A percentile compares a stretch with the other conserved stretches of the same genome.
Evolutionary conservation across 2,113 vertebrate species (phyloP).

Genomic region (Syngnathus typhle): DNA sequence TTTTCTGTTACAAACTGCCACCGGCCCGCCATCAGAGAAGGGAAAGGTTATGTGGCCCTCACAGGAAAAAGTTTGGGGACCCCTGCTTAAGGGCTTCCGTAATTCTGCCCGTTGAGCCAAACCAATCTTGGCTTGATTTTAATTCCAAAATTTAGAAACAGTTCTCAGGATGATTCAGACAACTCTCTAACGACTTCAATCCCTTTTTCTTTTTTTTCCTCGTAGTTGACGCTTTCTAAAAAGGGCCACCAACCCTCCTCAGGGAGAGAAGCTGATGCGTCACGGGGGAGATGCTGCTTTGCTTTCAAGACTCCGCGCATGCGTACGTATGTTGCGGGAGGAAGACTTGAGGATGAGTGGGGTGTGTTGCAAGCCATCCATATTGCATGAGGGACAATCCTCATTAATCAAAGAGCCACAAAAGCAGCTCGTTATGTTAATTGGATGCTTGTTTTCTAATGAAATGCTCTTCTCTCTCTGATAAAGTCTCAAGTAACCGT

Average conservation of each 20-base stretch:
- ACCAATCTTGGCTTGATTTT: too few relatives aligned
- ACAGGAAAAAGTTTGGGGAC: too few relatives aligned
- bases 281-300: background rate
- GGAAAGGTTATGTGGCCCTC: too few relatives aligned
- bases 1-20: too few relatives aligned
- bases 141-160: too few relatives aligned
- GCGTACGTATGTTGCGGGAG: background rate
- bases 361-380: background rate
- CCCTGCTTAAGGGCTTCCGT: too few relatives aligned
- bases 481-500: background rate
- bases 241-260: background rate
- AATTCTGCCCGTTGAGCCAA: too few relatives aligned
- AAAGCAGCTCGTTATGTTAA: background rate
- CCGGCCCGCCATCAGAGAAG: too few relatives aligned
- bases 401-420: background rate
- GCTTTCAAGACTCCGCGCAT: background rate
- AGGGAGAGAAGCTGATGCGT: background rate
- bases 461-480: background rate
- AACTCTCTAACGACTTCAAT: too few relatives aligned
- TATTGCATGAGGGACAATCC: conserved; percentile 1
- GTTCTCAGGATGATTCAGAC: too few relatives aligned
- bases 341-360: background rate
- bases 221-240: background rate
- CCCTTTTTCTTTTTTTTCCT: too few relatives aligned
- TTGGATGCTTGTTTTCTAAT: background rate